Evolutionary conservation across 2,888 invertebrate genomes (phyloP).

Genomic region (Leptinotarsa peninsularis): DNA sequence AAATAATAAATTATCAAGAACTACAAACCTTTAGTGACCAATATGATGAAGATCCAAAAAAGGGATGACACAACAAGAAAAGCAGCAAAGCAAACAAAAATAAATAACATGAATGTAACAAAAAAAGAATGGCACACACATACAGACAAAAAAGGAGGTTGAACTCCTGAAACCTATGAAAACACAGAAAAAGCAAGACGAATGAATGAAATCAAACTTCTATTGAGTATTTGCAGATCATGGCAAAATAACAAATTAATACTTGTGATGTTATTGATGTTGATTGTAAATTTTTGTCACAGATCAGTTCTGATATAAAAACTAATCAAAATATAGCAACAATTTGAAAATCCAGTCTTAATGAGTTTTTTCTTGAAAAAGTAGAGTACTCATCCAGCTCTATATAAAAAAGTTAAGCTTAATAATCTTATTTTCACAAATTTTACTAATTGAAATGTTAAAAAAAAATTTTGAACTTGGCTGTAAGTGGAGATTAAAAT

Average conservation of each 20-base stretch:
- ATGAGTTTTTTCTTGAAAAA: no score
- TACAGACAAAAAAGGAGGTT: not conserved
- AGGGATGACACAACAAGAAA: conserved; percentile 20
- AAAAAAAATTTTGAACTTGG: no score
- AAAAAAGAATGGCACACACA: not conserved
- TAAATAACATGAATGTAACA: not conserved
- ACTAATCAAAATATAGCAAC: not conserved
- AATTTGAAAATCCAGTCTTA: not conserved
- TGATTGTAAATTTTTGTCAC: not conserved
- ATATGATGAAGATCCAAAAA: conserved; percentile 23
- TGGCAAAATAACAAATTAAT: not conserved
- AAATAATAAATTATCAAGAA: conserved; percentile 2
- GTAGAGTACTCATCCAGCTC: not conserved
- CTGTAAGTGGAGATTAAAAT: no score
- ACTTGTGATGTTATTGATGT: no score
- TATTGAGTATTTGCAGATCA: not conserved
- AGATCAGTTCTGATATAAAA: not conserved
- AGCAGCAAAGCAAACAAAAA: conserved; percentile 26
- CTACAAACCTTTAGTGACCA: conserved; percentile 35
- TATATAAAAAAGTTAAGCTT: no score
- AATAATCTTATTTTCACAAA: no score
- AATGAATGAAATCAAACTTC: not conserved
- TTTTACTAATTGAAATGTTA: no score
- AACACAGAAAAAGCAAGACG: not conserved
- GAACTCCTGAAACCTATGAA: not conserved